Base-by-base conservation (phyloP, 2,888 invertebrate species). In the Chloroclystis v-ata region DNA sequence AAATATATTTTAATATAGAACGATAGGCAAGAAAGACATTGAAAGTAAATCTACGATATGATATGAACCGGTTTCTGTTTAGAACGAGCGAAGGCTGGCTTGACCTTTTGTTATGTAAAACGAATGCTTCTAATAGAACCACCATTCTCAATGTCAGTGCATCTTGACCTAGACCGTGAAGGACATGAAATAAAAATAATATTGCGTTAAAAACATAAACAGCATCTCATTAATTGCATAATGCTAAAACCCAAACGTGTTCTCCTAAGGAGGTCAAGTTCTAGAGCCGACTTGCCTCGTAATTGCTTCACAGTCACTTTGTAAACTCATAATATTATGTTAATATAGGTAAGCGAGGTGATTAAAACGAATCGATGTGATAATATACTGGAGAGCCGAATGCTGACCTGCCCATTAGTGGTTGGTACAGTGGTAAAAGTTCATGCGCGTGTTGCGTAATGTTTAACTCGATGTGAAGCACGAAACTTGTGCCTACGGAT, bases 221-320 rank as follows among this genome's bases (percentile, higher is more conserved):
- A 66, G 62, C 65, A 62, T 61, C 54, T 58, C 55, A 63, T 67
- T 64, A 67, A 75, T 78, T 76, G 75, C 72, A 73, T 75, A 72
- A 77, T 61, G 67, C 69, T 69, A 68, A 73, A 73, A 69, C 61
- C 58, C 61, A 70, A 77, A 78, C 76, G 67, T 69, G 72, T 76
- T 78, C 65, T 60, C 53, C 54, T 68, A 81, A 81, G 71, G 77
- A 70, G 81, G 82, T 79, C 81, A 82, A 82, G 82, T 82, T 82
- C 78, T 74, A 70, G 67, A 67, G 65, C 66, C 60, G 58, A 63
- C 63, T 71, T 61, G 59, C 69, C 64, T 69, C 63, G 65, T 63
- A 60, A 65, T 65, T 63, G 66, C 67, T 48, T 59, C 46, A 60
- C 61, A 61, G 63, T 60, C 54, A 60, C 57, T 65, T 53, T 62